A percentile compares a stretch with the other conserved stretches of the same genome.
phyloP scores from a whole-genome alignment of 1,140 invertebrate species.

The Epicauta chinensis region DNA sequence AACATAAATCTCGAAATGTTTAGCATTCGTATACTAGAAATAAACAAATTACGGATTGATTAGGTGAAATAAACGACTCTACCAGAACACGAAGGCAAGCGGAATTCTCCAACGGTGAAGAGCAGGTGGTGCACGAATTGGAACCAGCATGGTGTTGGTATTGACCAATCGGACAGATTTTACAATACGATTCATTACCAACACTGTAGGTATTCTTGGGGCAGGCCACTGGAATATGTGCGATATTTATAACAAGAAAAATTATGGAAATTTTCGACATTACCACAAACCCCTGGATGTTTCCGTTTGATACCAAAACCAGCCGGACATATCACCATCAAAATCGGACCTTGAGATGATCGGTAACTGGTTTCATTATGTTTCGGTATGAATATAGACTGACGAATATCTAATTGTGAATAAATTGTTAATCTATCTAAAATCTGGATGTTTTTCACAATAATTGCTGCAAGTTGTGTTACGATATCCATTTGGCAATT shows the following conservation, averaged over 20 bases:
- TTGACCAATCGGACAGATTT: slow-evolving; percentile 30
- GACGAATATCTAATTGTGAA: no score
- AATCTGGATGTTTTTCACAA: slow-evolving; percentile 34
- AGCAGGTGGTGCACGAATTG: slow-evolving; percentile 30
- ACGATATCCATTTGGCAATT: slow-evolving; percentile 35
- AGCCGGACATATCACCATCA: slow-evolving; percentile 28
- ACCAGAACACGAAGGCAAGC: slow-evolving; percentile 35
- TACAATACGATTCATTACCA: slow-evolving; percentile 31
- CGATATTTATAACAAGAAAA: neutral
- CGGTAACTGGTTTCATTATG: neutral
- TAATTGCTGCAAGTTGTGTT: slow-evolving; percentile 26
- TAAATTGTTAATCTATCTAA: slow-evolving; percentile 16
- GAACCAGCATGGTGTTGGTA: slow-evolving; percentile 36
- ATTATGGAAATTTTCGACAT: slow-evolving; percentile 2
- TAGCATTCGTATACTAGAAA: slow-evolving; percentile 27
- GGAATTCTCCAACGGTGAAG: slow-evolving; percentile 34
- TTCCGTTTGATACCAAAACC: slow-evolving; percentile 34
- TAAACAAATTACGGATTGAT: slow-evolving; percentile 3
- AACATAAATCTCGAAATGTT: slow-evolving; percentile 30
- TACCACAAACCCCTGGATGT: slow-evolving; percentile 34
- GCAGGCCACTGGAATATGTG: slow-evolving; percentile 30
- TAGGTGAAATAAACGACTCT: slow-evolving; percentile 8
- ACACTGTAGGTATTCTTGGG: slow-evolving; percentile 32
- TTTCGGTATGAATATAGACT: no score
- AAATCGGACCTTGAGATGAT: slow-evolving; percentile 26